Percentiles rank a stretch among this genome's conserved stretches.
These are phyloP conservation scores for Solenopsis fugax DNA, from an alignment of 1,140 invertebrate species.

Conservation along the genomic window DNA sequence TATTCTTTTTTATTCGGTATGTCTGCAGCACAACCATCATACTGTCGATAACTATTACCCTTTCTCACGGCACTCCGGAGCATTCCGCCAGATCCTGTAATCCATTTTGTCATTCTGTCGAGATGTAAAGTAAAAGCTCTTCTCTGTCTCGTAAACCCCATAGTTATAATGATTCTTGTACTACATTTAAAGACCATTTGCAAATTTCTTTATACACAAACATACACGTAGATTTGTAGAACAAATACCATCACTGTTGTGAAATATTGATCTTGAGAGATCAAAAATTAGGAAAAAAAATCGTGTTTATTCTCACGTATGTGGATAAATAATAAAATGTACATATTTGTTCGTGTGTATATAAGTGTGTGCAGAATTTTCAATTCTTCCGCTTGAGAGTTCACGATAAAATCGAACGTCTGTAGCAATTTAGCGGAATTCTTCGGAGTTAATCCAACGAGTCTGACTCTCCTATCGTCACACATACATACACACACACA, in stretches of 20 bases:
- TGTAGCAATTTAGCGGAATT: constrained; percentile 76
- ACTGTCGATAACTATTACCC: constrained; percentile 62
- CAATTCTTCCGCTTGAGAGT: neutral
- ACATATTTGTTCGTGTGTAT: constrained; percentile 1
- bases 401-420: neutral
- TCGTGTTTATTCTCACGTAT: constrained; percentile 2
- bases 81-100: constrained; percentile 65
- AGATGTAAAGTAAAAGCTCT: constrained; percentile 30
- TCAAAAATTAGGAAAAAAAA: neutral
- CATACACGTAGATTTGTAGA: constrained; percentile 1
- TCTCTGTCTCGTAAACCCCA: constrained; percentile 6
- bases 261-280: neutral
- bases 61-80: constrained; percentile 64
- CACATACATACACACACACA: constrained; percentile 61
- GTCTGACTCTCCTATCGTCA: constrained; percentile 55
- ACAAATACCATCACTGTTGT: neutral
- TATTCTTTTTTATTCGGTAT: constrained; percentile 70
- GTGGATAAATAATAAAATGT: constrained; percentile 1
- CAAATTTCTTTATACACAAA: neutral
- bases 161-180: constrained; percentile 3
- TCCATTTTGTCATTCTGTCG: neutral
- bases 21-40: constrained; percentile 70
- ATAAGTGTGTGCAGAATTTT: constrained; percentile 15
- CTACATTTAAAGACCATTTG: neutral
- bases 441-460: constrained; percentile 70